Conservation (phyloP, 2,888 invertebrate species). For the Enchytraeus crypticus region DNA sequence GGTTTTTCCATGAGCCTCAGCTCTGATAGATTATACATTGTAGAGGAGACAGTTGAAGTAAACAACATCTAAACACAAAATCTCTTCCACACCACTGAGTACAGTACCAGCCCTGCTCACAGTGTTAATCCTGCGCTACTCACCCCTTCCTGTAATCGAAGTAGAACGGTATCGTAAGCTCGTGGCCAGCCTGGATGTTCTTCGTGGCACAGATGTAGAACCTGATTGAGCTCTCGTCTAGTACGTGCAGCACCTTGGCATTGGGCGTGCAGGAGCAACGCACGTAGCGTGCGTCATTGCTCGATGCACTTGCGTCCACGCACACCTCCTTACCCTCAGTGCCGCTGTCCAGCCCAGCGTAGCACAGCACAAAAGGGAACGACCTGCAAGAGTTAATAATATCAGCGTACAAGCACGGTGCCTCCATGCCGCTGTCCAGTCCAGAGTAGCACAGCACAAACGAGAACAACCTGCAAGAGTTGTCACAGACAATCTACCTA, state of each 20-base stretch:
- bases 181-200: constrained; percentile 10
- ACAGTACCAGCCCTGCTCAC: no score
- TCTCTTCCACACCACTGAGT: no score
- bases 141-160: constrained; percentile 14
- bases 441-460: no score
- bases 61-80: no score
- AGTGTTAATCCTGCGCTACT: not conserved
- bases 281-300: constrained; percentile 13
- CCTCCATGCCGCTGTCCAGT: not conserved
- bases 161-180: constrained; percentile 16
- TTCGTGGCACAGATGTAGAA: constrained; percentile 17
- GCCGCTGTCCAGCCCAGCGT: constrained; percentile 6
- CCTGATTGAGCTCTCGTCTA: constrained; percentile 9
- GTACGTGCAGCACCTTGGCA: constrained; percentile 16
- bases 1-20: no score
- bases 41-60: no score
- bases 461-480: not conserved
- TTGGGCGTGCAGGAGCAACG: constrained; percentile 17
- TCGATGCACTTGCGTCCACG: constrained; percentile 8
- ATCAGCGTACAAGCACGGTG: not conserved
- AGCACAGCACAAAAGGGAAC: constrained; percentile 12
- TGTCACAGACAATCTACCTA: not conserved
- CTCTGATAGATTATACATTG: no score
- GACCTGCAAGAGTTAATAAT: constrained; percentile 8
- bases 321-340: constrained; percentile 10